These are phyloP conservation scores for Leucoraja erinaceus DNA, from an alignment of 2,113 vertebrate species.

Conservation along the genomic window DNA sequence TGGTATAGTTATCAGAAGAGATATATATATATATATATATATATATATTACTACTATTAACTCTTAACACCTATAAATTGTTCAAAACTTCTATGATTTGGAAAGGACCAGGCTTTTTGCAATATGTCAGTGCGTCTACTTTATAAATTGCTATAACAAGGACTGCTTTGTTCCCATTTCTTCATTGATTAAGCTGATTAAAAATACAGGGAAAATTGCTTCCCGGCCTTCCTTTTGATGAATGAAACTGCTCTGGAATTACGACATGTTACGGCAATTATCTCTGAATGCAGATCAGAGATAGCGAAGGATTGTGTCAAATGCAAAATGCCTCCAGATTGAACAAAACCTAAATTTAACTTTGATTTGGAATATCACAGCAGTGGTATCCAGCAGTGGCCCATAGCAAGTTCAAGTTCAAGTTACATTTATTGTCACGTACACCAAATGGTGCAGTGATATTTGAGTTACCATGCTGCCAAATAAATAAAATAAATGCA, in stretches of 20 bases:
- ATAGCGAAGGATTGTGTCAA: neutral
- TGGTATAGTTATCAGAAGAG: neutral
- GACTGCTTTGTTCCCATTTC: neutral
- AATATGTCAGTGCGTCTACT: neutral
- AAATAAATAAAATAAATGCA: too few relatives aligned
- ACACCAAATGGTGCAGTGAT: too few relatives aligned
- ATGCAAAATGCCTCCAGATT: neutral
- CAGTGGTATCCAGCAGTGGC: neutral
- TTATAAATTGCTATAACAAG: neutral
- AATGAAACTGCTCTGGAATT: neutral
- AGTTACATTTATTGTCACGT: too few relatives aligned
- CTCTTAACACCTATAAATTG: neutral
- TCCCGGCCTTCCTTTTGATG: neutral
- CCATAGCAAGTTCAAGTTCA: too few relatives aligned
- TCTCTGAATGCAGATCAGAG: neutral
- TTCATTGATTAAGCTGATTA: neutral
- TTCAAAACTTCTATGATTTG: neutral
- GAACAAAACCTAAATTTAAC: neutral
- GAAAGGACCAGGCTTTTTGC: neutral
- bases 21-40: too few relatives aligned
- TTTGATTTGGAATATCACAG: neutral
- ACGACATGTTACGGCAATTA: too few relatives aligned
- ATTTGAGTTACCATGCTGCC: too few relatives aligned
- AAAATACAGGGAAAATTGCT: neutral
- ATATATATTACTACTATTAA: neutral